Percentiles rank a stretch among this genome's conserved stretches.
Evolutionary conservation across 2,888 invertebrate species (phyloP).

Genomic region (Drosophila kokeensis): DNA sequence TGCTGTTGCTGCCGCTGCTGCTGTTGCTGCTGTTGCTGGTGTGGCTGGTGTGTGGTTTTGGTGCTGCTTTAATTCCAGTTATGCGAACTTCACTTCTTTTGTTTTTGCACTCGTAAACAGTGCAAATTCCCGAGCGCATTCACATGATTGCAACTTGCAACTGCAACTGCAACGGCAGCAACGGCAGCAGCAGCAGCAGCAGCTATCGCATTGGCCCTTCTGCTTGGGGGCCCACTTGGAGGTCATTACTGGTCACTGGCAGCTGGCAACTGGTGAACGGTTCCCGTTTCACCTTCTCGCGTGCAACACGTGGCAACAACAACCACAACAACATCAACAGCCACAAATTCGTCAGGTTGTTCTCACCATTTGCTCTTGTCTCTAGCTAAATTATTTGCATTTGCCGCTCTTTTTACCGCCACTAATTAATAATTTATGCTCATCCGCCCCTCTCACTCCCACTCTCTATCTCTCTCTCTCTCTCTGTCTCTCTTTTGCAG

Average conservation of each 20-base stretch:
- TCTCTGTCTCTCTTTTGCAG: constrained; percentile 42
- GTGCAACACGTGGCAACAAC: constrained; percentile 66
- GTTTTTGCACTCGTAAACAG: constrained; percentile 67
- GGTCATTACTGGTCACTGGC: constrained; percentile 77
- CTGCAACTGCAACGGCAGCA: constrained; percentile 29
- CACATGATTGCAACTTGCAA: constrained; percentile 62
- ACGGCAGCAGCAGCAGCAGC: constrained; percentile 4
- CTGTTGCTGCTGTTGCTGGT: constrained; percentile 34
- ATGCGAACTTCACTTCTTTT: constrained; percentile 76
- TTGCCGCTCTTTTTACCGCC: constrained; percentile 38
- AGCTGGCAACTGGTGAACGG: constrained; percentile 51
- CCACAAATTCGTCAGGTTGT: constrained; percentile 34
- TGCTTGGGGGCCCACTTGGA: constrained; percentile 34
- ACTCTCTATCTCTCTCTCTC: constrained; percentile 9
- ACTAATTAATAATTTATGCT: constrained; percentile 75
- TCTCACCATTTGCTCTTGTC: constrained; percentile 56
- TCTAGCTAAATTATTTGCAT: constrained; percentile 71
- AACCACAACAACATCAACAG: constrained; percentile 17
- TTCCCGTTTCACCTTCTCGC: constrained; percentile 57
- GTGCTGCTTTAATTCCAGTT: constrained; percentile 77
- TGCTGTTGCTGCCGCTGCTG: constrained; percentile 32
- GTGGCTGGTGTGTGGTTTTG: constrained; percentile 61
- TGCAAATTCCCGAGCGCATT: constrained; percentile 72
- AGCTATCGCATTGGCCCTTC: constrained; percentile 54
- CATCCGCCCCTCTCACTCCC: constrained; percentile 8